These are phyloP conservation scores for Eupithecia pulchellata DNA, from an alignment of 2,888 invertebrate species.

Conservation along the genomic window DNA sequence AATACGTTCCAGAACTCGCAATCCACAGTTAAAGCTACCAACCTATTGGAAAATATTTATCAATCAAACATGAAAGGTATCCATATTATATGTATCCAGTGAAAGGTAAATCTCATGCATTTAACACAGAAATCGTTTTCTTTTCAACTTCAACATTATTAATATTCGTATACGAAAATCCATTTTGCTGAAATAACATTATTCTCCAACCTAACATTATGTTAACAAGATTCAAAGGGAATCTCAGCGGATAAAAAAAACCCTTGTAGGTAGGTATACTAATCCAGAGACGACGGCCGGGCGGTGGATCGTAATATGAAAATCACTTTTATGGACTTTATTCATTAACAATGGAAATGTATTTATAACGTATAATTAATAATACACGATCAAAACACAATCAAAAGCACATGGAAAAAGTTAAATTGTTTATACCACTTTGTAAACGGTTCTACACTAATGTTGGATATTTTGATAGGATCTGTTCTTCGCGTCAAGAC, in stretches of 20 bases:
- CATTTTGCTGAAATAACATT: conserved; percentile 23
- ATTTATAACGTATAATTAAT: background rate
- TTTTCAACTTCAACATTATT: conserved; percentile 11
- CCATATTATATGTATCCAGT: background rate
- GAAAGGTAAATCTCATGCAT: conserved; percentile 10
- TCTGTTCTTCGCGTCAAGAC: too few relatives aligned
- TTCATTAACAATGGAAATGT: background rate
- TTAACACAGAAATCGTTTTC: conserved; percentile 13
- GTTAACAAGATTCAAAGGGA: conserved; percentile 20
- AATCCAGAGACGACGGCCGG: background rate
- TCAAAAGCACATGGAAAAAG: background rate
- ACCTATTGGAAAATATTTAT: too few relatives aligned
- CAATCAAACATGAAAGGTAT: too few relatives aligned
- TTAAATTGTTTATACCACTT: background rate
- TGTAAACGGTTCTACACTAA: too few relatives aligned
- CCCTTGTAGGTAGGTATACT: background rate
- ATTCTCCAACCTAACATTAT: conserved; percentile 24
- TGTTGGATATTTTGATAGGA: too few relatives aligned
- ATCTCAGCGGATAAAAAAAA: conserved; percentile 16
- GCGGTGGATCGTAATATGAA: background rate
- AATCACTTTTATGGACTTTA: background rate
- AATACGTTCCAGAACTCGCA: too few relatives aligned
- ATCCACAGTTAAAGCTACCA: too few relatives aligned
- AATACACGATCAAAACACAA: background rate
- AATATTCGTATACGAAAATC: conserved; percentile 14